Evolutionary conservation across 2,113 vertebrate species (phyloP).

Genomic region (Todiramphus chloris): DNA sequence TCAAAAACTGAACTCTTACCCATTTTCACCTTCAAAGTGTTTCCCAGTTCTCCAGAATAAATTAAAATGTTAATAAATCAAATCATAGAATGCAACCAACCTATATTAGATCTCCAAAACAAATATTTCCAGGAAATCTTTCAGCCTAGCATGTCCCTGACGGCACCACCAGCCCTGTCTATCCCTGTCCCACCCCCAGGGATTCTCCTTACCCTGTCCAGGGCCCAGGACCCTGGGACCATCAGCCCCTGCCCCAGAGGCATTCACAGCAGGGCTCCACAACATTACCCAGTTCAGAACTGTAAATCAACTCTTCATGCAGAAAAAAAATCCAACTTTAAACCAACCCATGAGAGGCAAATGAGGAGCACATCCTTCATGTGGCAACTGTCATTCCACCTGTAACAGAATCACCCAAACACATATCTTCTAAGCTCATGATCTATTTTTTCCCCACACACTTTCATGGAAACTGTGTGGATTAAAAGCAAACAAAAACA

Average conservation of each 20-base stretch:
- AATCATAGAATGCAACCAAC: background rate
- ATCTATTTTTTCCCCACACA: background rate
- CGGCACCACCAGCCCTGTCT: background rate
- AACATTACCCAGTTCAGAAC: background rate
- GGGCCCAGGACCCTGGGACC: background rate
- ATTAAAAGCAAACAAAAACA: background rate
- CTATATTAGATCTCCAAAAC: background rate
- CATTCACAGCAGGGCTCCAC: background rate
- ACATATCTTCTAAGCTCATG: background rate
- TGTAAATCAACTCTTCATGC: rapidly evolving
- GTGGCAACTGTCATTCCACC: background rate
- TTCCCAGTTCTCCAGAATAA: background rate
- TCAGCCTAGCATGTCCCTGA: rapidly evolving
- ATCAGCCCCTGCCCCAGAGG: background rate
- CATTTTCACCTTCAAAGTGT: background rate
- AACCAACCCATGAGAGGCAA: background rate
- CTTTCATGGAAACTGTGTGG: background rate
- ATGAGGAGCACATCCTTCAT: background rate
- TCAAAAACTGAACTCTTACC: background rate
- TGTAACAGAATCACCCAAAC: background rate
- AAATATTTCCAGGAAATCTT: background rate
- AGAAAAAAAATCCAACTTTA: background rate
- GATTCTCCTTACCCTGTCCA: too few species aligned
- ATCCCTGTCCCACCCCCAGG: rapidly evolving
- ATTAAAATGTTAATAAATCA: background rate